Evolutionary conservation across 2,113 vertebrate genomes (phyloP).

Genomic region (Lepus europaeus): DNA sequence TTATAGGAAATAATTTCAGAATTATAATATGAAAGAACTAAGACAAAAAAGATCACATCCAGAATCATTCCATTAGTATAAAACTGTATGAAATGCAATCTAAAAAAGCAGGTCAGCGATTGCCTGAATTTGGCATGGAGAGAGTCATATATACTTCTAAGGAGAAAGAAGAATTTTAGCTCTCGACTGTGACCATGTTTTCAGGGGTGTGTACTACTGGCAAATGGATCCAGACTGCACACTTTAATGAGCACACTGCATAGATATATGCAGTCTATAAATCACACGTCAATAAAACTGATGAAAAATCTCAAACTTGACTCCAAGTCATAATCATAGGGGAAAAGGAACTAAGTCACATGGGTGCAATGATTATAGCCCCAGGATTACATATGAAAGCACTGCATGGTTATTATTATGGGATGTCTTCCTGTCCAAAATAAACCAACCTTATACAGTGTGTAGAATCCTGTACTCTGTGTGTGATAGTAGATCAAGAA

Average conservation of each 20-base stretch:
- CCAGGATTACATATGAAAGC: not conserved
- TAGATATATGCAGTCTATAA: not conserved
- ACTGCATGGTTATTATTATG: not conserved
- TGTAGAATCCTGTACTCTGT: not conserved
- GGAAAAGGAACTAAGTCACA: not conserved
- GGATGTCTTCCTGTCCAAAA: not conserved
- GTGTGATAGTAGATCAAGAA: not conserved
- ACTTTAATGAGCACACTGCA: not conserved
- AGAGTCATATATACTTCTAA: not conserved
- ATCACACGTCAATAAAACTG: not conserved
- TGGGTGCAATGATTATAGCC: not conserved
- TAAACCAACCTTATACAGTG: not conserved
- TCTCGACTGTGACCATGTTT: not conserved
- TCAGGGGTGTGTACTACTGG: not conserved
- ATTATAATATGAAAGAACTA: not conserved
- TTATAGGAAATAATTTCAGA: constrained; percentile 20
- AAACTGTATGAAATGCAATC: not conserved
- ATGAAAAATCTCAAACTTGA: not conserved
- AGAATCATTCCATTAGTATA: not conserved
- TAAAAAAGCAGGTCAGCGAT: not conserved
- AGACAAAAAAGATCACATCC: not conserved
- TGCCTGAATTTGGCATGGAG: not conserved
- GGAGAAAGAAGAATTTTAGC: not conserved
- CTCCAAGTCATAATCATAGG: not conserved
- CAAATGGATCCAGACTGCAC: not conserved